Base-by-base conservation (phyloP, 2,888 invertebrate species). In the Lepidocyrtoides sp. region DNA sequence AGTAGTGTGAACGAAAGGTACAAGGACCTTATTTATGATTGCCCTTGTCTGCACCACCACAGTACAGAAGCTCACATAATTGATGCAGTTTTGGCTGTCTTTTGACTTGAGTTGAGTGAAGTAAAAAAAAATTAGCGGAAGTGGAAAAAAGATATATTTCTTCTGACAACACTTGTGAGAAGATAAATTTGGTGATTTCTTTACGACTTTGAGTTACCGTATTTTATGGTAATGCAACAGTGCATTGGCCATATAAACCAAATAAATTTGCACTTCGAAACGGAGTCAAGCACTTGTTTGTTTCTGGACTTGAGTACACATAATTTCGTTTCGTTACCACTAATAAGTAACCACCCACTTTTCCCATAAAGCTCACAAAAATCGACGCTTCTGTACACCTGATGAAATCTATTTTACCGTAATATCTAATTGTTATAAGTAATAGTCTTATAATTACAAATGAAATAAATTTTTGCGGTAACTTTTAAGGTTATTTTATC, bases 11-110 rank as follows among this genome's bases (percentile, higher is more conserved):
- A 48, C 26, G 75, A 75, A 75, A 48, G 48, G 75, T 75, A 75
- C 48, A 75, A 75, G 48, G 75, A 48, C 44, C 48, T 75, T 75
- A 23, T 75, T 75, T 48, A 75, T 75, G 26, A 44, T 14, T 48
- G 26, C 75, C 48, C 75, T 36, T 48, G 63, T 69, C 66, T 75
- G 17, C 14, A 14, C 4, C n/a, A 44, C 2, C 17, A 57, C 57
- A 32, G 41, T 20, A 69, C 66, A 32, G 66, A 0, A 66, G 32
- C 66, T 66, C n/a, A 36, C n/a, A 69, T 10, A 57, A 20, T 20
- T 8, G 12, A 32, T 44, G 48, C 44, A 23, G 3, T 75, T 48
- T 75, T 48, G 14, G 48, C 14, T 5, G 75, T 44, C 23, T 48
- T 23, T 48, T 75, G 23, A 20, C 75, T 48, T 23, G 75, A 75